These are phyloP conservation scores for Falco peregrinus DNA, from an alignment of 2,797 vertebrate genomes.

Conservation along the genomic window DNA sequence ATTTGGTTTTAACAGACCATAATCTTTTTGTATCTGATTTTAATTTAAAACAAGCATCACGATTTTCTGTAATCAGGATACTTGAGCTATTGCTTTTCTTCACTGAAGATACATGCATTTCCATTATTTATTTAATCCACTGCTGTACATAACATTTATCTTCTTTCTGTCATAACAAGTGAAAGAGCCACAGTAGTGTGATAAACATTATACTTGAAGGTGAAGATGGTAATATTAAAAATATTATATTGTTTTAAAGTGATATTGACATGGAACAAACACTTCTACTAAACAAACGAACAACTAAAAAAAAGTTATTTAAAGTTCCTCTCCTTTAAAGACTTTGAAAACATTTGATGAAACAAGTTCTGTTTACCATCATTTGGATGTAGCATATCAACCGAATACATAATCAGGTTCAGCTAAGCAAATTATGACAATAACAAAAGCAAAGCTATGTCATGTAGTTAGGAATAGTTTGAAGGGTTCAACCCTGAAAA, in stretches of 20 bases:
- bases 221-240: not conserved
- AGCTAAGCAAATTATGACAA: not conserved
- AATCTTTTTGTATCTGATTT: not conserved
- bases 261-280: not conserved
- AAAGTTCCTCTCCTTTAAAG: not conserved
- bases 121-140: not conserved
- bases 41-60: not conserved
- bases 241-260: not conserved
- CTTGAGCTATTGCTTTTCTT: not conserved
- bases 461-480: not conserved
- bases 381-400: not conserved
- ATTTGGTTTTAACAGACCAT: not conserved
- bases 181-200: not conserved
- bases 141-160: not conserved
- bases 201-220: not conserved
- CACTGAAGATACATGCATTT: not conserved
- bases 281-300: not conserved
- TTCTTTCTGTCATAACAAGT: not conserved
- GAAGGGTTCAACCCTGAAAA: not conserved
- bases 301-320: not conserved
- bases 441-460: not conserved
- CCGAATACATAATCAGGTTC: not conserved
- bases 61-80: not conserved
- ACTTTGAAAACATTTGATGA: not conserved
- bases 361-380: not conserved